A percentile compares a stretch with the other conserved stretches of the same genome.
phyloP scores from a whole-genome alignment of 2,888 invertebrate species.

The Cybosia mesomella region DNA sequence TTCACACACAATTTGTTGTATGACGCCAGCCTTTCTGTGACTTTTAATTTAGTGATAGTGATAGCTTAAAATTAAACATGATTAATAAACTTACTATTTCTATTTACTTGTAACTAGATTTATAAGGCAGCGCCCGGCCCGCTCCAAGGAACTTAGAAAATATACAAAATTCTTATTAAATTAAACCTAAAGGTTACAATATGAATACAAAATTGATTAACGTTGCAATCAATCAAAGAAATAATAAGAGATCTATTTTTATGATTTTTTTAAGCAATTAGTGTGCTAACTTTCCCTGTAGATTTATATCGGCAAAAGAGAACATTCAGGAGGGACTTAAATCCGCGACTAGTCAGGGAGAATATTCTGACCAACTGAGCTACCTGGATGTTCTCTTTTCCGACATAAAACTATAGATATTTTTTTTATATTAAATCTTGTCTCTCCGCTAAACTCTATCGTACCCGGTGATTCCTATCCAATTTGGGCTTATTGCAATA shows the following conservation, averaged over 20 bases:
- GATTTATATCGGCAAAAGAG: too few species aligned
- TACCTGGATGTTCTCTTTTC: too few species aligned
- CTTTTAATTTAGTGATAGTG: neutral
- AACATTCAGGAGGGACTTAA: too few species aligned
- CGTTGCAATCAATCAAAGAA: neutral
- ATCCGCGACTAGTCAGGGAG: too few species aligned
- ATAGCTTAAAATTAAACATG: neutral
- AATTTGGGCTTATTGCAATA: neutral
- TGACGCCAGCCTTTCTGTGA: neutral
- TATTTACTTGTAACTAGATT: neutral
- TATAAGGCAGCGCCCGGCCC: slow-evolving; percentile 2
- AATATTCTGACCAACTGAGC: too few species aligned
- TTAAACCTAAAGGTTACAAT: neutral
- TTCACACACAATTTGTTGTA: neutral
- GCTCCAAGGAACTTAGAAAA: neutral
- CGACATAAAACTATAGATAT: too few species aligned
- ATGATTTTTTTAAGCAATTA: too few species aligned
- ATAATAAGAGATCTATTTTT: slow-evolving; percentile 1
- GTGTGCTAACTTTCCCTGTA: too few species aligned
- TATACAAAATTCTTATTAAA: neutral
- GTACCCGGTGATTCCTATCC: neutral
- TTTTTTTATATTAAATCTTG: neutral
- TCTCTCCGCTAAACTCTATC: neutral
- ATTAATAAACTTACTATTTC: neutral
- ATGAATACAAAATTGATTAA: neutral